A percentile compares a stretch with the other conserved stretches of the same genome.
phyloP scores from a whole-genome alignment of 1,140 invertebrate species.

The Drosophila equinoxialis region DNA sequence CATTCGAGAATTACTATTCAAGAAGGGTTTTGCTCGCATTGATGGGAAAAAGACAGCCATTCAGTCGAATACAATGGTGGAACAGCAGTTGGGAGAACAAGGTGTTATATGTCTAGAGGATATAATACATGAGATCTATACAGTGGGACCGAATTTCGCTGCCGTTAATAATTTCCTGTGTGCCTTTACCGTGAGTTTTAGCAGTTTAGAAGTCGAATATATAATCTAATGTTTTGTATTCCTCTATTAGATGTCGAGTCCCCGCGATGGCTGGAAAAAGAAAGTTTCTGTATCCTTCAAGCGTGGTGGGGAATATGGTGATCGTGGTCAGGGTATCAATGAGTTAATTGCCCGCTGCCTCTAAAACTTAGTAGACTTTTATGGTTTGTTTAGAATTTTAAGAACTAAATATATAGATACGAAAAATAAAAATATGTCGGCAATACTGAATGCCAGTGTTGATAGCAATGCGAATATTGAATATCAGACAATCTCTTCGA shows the following conservation, averaged over 20 bases:
- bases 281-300: conserved; percentile 76
- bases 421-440: conserved; percentile 36
- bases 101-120: conserved; percentile 82
- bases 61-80: conserved; percentile 79
- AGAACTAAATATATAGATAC: conserved; percentile 27
- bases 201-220: too few species aligned
- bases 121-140: conserved; percentile 82
- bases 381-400: conserved; percentile 32
- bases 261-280: conserved; percentile 78
- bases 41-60: conserved; percentile 75
- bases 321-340: conserved; percentile 72
- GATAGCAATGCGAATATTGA: conserved; percentile 47
- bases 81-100: conserved; percentile 72
- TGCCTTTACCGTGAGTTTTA: conserved; percentile 63
- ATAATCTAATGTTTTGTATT: background rate
- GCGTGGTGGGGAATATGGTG: conserved; percentile 79
- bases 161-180: conserved; percentile 66
- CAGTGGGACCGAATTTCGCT: conserved; percentile 76
- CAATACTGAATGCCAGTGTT: conserved; percentile 29
- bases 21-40: conserved; percentile 78
- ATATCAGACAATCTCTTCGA: conserved; percentile 66
- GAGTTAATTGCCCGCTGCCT: conserved; percentile 74
- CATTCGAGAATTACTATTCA: conserved; percentile 79
- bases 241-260: conserved; percentile 66
- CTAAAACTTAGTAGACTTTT: conserved; percentile 62